Percentiles rank a stretch among this genome's conserved stretches.
These are phyloP conservation scores for Pachyramphus minor DNA, from an alignment of 2,113 vertebrate genomes.

Conservation along the genomic window DNA sequence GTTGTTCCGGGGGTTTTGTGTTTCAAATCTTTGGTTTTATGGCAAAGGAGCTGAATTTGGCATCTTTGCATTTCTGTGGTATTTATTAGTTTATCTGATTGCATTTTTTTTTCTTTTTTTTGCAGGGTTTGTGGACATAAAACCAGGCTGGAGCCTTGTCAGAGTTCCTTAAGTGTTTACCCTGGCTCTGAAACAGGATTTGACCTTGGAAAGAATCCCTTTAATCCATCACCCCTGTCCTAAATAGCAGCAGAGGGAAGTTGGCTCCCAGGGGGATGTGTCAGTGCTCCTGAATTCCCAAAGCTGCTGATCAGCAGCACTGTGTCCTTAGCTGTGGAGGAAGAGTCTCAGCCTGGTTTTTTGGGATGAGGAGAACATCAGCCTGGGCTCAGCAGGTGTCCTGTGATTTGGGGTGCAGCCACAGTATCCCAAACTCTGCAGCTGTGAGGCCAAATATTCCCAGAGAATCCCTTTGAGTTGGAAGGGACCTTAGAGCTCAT, in stretches of 20 bases:
- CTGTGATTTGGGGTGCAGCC: too few species aligned
- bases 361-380: not conserved
- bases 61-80: not conserved
- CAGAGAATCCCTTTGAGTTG: not conserved
- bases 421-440: too few species aligned
- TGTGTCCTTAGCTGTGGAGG: fast-evolving
- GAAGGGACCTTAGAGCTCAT: not conserved
- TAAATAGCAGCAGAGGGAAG: not conserved
- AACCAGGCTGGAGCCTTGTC: not conserved
- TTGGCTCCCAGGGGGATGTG: not conserved
- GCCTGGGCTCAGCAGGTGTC: not conserved
- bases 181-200: not conserved
- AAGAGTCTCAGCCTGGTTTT: not conserved
- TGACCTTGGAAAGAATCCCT: not conserved
- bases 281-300: not conserved
- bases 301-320: not conserved
- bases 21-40: not conserved
- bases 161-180: not conserved
- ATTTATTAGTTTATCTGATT: not conserved
- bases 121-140: not conserved
- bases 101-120: not conserved
- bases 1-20: too few species aligned
- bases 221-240: not conserved
- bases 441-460: too few species aligned
- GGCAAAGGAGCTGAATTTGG: not conserved